phyloP scores from a whole-genome alignment of 2,797 vertebrate species.

The Siniperca undulata region DNA sequence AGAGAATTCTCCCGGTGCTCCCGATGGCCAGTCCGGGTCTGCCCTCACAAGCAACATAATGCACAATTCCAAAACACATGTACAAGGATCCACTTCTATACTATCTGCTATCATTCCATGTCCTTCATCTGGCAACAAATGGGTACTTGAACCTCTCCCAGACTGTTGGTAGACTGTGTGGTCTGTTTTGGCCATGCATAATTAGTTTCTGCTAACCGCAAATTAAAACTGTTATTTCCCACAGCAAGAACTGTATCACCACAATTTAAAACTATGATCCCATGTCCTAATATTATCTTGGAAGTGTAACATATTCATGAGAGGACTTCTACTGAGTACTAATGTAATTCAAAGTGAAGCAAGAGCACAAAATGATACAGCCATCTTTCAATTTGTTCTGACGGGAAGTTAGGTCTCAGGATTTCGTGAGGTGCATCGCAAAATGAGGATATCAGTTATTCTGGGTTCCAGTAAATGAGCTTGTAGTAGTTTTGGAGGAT shows the following conservation, averaged over 20 bases:
- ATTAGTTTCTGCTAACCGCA: slow-evolving; percentile 36
- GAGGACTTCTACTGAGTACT: slow-evolving; percentile 7
- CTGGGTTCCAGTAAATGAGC: neutral
- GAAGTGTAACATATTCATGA: slow-evolving; percentile 20
- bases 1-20: too few species aligned
- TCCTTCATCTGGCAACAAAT: neutral
- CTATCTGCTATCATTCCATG: neutral
- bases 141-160: neutral
- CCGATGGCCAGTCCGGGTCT: too few species aligned
- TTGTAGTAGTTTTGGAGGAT: slow-evolving; percentile 32
- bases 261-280: slow-evolving; percentile 6
- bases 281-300: neutral
- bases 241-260: neutral
- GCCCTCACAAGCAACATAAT: neutral
- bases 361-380: slow-evolving; percentile 46
- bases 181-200: slow-evolving; percentile 2
- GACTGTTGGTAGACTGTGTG: neutral
- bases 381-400: slow-evolving; percentile 53
- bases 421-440: slow-evolving; percentile 43
- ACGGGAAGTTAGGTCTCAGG: slow-evolving; percentile 33
- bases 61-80: neutral
- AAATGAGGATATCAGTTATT: slow-evolving; percentile 41
- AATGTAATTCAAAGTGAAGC: slow-evolving; percentile 53
- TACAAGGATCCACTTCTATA: neutral
- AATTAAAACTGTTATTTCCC: slow-evolving; percentile 1